Evolutionary conservation across 2,888 invertebrate genomes (phyloP), one percentile per base, ranked within the genome.

Genomic region (Drosophila atroscutellata): DNA sequence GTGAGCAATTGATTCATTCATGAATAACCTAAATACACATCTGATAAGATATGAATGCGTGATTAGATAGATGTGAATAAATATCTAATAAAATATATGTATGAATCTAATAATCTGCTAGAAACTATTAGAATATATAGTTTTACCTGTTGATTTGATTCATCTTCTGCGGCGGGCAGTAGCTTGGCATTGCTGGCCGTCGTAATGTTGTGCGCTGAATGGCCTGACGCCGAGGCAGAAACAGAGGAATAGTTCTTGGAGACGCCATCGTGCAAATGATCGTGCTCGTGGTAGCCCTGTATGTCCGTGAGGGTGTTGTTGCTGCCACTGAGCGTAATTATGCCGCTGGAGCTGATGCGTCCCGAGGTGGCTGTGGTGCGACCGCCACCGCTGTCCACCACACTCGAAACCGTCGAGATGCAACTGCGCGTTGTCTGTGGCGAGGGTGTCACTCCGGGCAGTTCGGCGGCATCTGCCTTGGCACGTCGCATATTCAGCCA

Each of bases 181-280:
- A 93, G 58, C 73, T 93, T 93, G 18, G 91, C 90, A 45, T 93
- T 93, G 66, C 93, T 93, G 67, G 92, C 92, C 70, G 92, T 93
- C 51, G 92, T 91, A 36, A 92, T 80, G 76, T 92, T 92, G 76
- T 92, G 89, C 26, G 74, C 64, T 39, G 92, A 82, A 49, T 83
- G 81, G 18, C 67, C 82, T 4, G 82, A 82, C 7, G 83, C 85
- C 51, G 89, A 58, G 2, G 72, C 86, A 9, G 83, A 77, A 36
- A 76, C 75, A 24, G 81, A 67, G 55, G 77, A 92, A 58, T 90
- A 84, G 80, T 91, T 91, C 80, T 92, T 91, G 55, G 90, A 90
- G 62, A 81, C 79, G 49, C 74, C 75, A 32, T 90, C 90, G 37
- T 84, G 79, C 32, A 81, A 39, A 61, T 90, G 47, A 61, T 90